Percentiles rank a stretch among this genome's conserved stretches.
Conservation (phyloP, 2,797 vertebrate genomes). For the Hephaestus fuliginosus region DNA sequence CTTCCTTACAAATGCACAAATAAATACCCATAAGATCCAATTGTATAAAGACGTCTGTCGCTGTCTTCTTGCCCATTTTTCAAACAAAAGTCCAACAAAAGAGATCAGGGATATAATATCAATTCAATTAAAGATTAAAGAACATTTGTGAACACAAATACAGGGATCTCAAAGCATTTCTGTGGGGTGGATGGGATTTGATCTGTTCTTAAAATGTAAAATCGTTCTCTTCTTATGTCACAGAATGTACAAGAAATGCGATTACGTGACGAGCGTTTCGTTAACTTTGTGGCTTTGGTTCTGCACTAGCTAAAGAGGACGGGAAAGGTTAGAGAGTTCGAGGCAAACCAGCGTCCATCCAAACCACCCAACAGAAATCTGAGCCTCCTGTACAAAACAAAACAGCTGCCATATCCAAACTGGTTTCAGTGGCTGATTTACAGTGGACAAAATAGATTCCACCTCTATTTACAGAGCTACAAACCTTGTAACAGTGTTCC, state of each 20-base stretch:
- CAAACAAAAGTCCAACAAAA: slow-evolving; percentile 92
- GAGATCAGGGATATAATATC: slow-evolving; percentile 80
- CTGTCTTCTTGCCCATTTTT: slow-evolving; percentile 79
- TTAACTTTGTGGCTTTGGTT: slow-evolving; percentile 78
- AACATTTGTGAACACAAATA: slow-evolving; percentile 77
- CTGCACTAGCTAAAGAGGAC: slow-evolving; percentile 71
- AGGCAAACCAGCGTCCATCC: slow-evolving; percentile 63
- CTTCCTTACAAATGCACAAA: slow-evolving; percentile 97
- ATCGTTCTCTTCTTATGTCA: slow-evolving; percentile 34
- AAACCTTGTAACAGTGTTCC: slow-evolving; percentile 83
- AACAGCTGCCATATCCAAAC: slow-evolving; percentile 92
- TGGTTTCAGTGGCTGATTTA: slow-evolving; percentile 90
- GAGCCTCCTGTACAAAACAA: slow-evolving; percentile 84
- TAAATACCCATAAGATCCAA: slow-evolving; percentile 92
- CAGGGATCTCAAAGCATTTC: slow-evolving; percentile 68
- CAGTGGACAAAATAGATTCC: slow-evolving; percentile 79
- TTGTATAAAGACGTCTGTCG: slow-evolving; percentile 82
- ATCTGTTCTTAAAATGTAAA: slow-evolving; percentile 56
- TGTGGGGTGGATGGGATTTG: slow-evolving; percentile 73
- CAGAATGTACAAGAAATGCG: slow-evolving; percentile 59
- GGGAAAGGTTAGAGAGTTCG: slow-evolving; percentile 33
- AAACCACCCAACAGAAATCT: slow-evolving; percentile 79
- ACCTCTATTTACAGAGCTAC: slow-evolving; percentile 88
- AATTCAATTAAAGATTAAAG: slow-evolving; percentile 74
- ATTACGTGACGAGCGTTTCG: slow-evolving; percentile 39